Percentiles rank a stretch among this genome's conserved stretches.
These are phyloP conservation scores for Acronicta leporina DNA, from an alignment of 2,888 invertebrate genomes.

Conservation along the genomic window DNA sequence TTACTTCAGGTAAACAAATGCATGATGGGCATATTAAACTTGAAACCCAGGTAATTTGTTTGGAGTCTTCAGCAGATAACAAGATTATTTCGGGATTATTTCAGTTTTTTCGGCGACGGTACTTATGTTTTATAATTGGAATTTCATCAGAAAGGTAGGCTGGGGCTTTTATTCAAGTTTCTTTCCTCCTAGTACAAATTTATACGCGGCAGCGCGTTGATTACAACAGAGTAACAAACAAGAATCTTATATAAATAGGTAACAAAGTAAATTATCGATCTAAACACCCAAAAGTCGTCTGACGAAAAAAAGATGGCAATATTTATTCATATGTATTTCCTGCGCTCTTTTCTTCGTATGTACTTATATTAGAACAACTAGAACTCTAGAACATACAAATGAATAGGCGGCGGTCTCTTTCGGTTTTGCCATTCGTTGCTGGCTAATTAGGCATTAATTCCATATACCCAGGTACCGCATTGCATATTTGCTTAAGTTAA, in stretches of 20 bases:
- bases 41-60: background rate
- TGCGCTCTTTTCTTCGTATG: background rate
- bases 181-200: no score
- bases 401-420: conserved; percentile 13
- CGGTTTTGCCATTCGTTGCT: conserved; percentile 5
- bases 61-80: background rate
- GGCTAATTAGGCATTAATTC: conserved; percentile 43
- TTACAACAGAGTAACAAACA: no score
- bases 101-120: no score
- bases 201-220: no score
- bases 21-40: conserved; percentile 12
- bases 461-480: conserved; percentile 23
- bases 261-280: no score
- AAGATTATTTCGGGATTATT: conserved; percentile 1
- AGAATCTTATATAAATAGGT: no score
- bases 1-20: conserved; percentile 29
- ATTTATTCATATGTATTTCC: no score
- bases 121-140: conserved; percentile 43
- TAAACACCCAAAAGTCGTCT: no score
- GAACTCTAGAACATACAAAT: conserved; percentile 8
- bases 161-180: no score
- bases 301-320: no score
- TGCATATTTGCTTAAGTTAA: conserved; percentile 23
- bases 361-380: background rate
- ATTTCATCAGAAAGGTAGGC: conserved; percentile 24